Conservation (phyloP, 2,113 vertebrate genomes). For the Anseranas semipalmata region DNA sequence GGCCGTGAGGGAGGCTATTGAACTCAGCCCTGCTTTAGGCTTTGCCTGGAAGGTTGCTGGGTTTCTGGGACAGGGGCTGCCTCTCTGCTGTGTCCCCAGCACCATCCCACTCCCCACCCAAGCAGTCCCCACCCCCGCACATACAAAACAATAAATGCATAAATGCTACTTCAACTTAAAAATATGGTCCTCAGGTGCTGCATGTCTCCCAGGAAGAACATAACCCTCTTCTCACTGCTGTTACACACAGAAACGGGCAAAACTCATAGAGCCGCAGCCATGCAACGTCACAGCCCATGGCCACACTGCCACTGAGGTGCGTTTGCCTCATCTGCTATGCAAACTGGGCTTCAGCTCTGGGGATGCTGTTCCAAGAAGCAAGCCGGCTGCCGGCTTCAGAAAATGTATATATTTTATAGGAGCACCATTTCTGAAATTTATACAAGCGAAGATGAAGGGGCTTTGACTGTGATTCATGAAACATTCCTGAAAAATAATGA, state of each 20-base stretch:
- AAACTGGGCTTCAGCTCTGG: background rate
- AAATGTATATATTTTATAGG: background rate
- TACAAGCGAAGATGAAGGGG: background rate
- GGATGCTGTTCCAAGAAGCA: background rate
- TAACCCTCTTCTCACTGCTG: accelerated
- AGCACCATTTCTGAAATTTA: background rate
- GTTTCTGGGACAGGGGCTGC: background rate
- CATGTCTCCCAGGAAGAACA: accelerated
- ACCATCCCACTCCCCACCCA: background rate
- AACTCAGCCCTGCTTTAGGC: background rate
- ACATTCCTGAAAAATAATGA: constrained; percentile 33
- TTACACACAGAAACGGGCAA: accelerated
- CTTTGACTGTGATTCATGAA: background rate
- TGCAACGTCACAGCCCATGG: background rate
- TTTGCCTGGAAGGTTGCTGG: background rate
- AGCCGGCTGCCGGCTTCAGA: accelerated
- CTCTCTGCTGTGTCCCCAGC: background rate
- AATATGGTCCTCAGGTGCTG: background rate
- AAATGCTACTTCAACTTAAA: background rate
- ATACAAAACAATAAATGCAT: background rate
- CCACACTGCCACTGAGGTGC: accelerated
- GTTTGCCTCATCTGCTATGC: accelerated
- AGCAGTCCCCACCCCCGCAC: background rate
- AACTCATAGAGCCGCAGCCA: background rate
- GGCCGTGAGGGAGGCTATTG: background rate